These are phyloP conservation scores for Drosophila neutralis DNA, from an alignment of 2,888 invertebrate species.

Conservation along the genomic window DNA sequence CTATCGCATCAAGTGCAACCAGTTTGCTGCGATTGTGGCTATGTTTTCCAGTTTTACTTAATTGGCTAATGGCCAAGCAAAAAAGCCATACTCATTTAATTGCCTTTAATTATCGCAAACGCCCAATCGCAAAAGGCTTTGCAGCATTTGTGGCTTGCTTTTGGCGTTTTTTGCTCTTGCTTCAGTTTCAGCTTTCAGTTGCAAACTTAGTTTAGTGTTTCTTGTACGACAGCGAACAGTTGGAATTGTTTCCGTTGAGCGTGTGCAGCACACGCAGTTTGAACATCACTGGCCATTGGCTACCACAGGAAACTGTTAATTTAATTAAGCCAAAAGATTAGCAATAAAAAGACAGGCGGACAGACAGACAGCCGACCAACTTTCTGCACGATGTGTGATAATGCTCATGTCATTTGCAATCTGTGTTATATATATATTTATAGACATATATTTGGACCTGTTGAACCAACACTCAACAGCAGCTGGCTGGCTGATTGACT, in stretches of 20 bases:
- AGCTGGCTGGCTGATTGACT: constrained; percentile 8
- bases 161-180: constrained; percentile 9
- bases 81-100: constrained; percentile 67
- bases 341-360: constrained; percentile 49
- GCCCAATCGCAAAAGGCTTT: constrained; percentile 78
- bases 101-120: constrained; percentile 82
- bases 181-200: constrained; percentile 26
- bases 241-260: constrained; percentile 72
- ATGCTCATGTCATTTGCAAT: constrained; percentile 6
- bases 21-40: constrained; percentile 1
- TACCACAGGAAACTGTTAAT: constrained; percentile 75
- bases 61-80: constrained; percentile 69
- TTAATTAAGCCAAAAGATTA: constrained; percentile 75
- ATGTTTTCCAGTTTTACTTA: constrained; percentile 72
- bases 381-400: constrained; percentile 30
- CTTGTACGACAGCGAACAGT: constrained; percentile 25
- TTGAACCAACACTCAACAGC: neutral
- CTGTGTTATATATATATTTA: constrained; percentile 2
- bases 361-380: constrained; percentile 11
- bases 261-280: constrained; percentile 30
- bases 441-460: neutral
- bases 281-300: constrained; percentile 24
- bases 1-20: neutral
- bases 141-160: constrained; percentile 35
- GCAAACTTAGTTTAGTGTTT: constrained; percentile 44